These are phyloP conservation scores for Nestor notabilis DNA, from an alignment of 2,113 vertebrate genomes.

Conservation along the genomic window DNA sequence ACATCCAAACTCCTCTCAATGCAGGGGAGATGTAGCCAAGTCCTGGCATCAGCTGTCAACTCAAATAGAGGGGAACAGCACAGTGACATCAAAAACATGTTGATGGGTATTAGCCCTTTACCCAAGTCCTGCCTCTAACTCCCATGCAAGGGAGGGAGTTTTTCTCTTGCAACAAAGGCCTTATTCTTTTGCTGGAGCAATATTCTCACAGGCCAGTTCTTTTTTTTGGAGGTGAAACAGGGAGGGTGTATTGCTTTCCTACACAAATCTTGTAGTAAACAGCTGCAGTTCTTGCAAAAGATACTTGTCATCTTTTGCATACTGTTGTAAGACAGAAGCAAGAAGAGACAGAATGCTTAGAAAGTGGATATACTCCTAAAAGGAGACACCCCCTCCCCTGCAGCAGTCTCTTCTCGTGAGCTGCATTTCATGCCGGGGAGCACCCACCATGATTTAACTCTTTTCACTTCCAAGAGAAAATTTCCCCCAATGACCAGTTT, in stretches of 20 bases:
- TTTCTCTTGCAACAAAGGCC: not conserved
- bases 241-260: not conserved
- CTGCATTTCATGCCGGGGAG: slow-evolving; percentile 23
- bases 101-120: slow-evolving; percentile 37
- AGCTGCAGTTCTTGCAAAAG: not conserved
- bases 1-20: slow-evolving; percentile 52
- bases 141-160: not conserved
- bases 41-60: slow-evolving; percentile 61
- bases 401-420: not conserved
- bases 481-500: not conserved
- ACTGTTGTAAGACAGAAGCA: not conserved
- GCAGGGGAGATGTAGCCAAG: slow-evolving; percentile 3
- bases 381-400: not conserved
- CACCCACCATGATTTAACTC: not conserved
- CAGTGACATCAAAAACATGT: slow-evolving; percentile 33
- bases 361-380: not conserved
- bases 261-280: not conserved
- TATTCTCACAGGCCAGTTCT: not conserved
- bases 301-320: not conserved
- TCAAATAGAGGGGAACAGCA: slow-evolving; percentile 45
- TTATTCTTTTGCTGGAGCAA: not conserved
- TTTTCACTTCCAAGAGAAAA: slow-evolving; percentile 25
- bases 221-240: not conserved
- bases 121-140: slow-evolving; percentile 51
- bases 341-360: not conserved